Evolutionary conservation across 2,797 vertebrate genomes (phyloP).

Genomic region (Coluber constrictor): DNA sequence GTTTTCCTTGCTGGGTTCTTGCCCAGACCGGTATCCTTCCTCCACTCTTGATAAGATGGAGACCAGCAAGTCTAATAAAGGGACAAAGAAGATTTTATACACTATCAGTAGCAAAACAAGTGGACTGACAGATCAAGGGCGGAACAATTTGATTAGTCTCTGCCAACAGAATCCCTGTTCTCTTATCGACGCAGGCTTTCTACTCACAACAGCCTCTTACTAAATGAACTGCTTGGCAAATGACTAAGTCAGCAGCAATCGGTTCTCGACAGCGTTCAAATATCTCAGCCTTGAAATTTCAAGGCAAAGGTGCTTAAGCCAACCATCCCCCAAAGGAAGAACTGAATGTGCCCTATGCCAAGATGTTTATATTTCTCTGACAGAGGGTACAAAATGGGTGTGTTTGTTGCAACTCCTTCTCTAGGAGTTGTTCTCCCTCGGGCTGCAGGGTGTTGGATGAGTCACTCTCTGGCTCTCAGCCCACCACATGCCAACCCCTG

Average conservation of each 20-base stretch:
- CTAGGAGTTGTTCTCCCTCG: background rate
- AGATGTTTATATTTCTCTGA: background rate
- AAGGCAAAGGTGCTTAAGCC: background rate
- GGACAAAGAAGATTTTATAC: background rate
- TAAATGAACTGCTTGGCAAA: background rate
- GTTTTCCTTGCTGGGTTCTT: background rate
- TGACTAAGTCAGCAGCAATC: background rate
- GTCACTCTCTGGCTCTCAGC: background rate
- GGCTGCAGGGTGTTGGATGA: background rate
- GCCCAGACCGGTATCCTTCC: background rate
- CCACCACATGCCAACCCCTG: background rate
- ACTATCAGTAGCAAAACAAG: background rate
- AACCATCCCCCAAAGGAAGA: background rate
- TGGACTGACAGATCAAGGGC: background rate
- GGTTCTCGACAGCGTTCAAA: background rate
- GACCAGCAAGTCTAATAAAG: background rate
- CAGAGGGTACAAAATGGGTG: background rate
- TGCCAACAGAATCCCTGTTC: background rate
- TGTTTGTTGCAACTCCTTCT: background rate
- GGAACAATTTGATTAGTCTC: background rate
- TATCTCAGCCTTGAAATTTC: background rate
- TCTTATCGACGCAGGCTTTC: background rate
- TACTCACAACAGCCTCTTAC: background rate
- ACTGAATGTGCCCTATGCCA: background rate
- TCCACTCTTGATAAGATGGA: background rate